phyloP scores from a whole-genome alignment of 2,888 invertebrate species.

The Perizoma flavofasciatum region DNA sequence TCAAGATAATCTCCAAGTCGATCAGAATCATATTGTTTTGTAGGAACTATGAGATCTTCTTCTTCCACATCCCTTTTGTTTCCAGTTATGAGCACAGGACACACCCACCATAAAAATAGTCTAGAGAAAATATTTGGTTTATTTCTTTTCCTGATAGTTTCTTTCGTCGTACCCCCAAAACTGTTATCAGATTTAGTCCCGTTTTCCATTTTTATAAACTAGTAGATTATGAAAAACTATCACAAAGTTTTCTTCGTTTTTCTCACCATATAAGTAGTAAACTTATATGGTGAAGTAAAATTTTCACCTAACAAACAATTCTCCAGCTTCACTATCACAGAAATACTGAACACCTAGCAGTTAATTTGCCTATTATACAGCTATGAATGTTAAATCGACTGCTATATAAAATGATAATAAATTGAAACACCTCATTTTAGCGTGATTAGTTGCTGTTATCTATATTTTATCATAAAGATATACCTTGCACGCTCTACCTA shows the following conservation, averaged over 20 bases:
- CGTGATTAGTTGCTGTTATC: slow-evolving; percentile 30
- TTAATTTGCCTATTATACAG: slow-evolving; percentile 25
- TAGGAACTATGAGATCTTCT: slow-evolving; percentile 85
- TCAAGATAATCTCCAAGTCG: slow-evolving; percentile 84
- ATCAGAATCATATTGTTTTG: slow-evolving; percentile 85
- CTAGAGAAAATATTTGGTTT: slow-evolving; percentile 69
- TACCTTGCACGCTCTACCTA: not conserved
- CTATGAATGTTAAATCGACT: slow-evolving; percentile 25
- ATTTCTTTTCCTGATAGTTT: slow-evolving; percentile 41
- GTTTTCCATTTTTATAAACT: slow-evolving; percentile 39
- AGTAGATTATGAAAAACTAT: not conserved
- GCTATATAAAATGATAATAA: slow-evolving; percentile 29
- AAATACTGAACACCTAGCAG: slow-evolving; percentile 27
- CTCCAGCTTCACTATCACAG: slow-evolving; percentile 18
- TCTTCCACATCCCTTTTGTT: slow-evolving; percentile 84
- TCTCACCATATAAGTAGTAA: slow-evolving; percentile 3
- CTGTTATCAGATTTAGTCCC: slow-evolving; percentile 34
- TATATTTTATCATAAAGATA: slow-evolving; percentile 27
- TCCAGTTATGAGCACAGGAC: slow-evolving; percentile 80
- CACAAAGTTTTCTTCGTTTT: not conserved
- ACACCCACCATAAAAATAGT: slow-evolving; percentile 76
- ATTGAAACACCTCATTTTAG: slow-evolving; percentile 27
- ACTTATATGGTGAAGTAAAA: not conserved
- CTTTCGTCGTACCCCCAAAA: slow-evolving; percentile 29
- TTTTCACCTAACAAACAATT: slow-evolving; percentile 9